These are phyloP conservation scores for Druceiella hillmani DNA, from an alignment of 2,888 invertebrate species.

Conservation along the genomic window DNA sequence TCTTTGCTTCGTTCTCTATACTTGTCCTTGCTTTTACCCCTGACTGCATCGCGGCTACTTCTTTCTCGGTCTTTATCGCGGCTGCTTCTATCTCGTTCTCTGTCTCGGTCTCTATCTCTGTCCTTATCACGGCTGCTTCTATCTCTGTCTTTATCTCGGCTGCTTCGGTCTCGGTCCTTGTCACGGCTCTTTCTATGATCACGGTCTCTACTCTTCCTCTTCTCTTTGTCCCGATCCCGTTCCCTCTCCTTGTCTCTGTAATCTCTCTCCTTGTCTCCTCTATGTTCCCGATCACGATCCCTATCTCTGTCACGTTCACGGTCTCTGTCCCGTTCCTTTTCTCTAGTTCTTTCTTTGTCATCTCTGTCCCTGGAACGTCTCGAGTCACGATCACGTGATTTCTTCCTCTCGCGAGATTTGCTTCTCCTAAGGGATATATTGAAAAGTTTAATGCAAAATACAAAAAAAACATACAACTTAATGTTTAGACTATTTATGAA, in stretches of 20 bases:
- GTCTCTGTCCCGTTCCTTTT: slow-evolving; percentile 28
- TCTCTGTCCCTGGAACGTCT: slow-evolving; percentile 53
- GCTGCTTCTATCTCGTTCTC: slow-evolving; percentile 31
- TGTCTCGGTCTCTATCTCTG: slow-evolving; percentile 32
- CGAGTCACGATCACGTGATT: slow-evolving; percentile 56
- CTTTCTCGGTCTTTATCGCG: slow-evolving; percentile 38
- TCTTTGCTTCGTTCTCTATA: no score
- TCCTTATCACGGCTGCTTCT: slow-evolving; percentile 30
- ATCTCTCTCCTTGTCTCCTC: slow-evolving; percentile 27
- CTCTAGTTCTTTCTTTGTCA: slow-evolving; percentile 40
- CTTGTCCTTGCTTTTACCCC: slow-evolving; percentile 25
- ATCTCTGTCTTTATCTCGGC: slow-evolving; percentile 32
- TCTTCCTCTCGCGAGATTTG: slow-evolving; percentile 44
- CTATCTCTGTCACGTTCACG: slow-evolving; percentile 28
- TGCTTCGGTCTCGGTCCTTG: slow-evolving; percentile 27
- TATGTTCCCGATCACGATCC: slow-evolving; percentile 27
- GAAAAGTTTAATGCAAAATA: slow-evolving; percentile 3
- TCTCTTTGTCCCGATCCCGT: slow-evolving; percentile 29
- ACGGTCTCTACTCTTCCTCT: slow-evolving; percentile 31
- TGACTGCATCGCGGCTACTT: slow-evolving; percentile 21
- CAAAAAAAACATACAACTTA: background rate
- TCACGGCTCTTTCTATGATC: slow-evolving; percentile 23
- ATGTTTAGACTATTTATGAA: no score
- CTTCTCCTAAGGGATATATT: slow-evolving; percentile 27
- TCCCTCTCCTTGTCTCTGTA: slow-evolving; percentile 33